Percentiles rank a stretch among this genome's conserved stretches.
Evolutionary conservation across 2,113 vertebrate genomes (phyloP).

Genomic region (Taxidea taxus): DNA sequence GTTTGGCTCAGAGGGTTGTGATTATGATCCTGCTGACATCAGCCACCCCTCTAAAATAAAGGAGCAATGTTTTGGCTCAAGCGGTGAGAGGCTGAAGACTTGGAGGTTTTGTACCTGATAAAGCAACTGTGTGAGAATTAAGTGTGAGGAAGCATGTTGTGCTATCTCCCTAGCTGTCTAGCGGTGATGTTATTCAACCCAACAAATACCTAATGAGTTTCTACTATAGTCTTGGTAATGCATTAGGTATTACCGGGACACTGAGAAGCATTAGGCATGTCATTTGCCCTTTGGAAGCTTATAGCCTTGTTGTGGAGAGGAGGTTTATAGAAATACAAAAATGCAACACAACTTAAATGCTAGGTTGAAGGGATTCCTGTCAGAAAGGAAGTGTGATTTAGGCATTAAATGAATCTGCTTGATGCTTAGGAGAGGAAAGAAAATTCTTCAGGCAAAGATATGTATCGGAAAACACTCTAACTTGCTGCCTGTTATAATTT

Average conservation of each 20-base stretch:
- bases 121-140: slow-evolving; percentile 8
- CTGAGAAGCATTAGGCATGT: neutral
- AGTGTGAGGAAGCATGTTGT: neutral
- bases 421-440: neutral
- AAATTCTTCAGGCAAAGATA: slow-evolving; percentile 25
- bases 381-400: slow-evolving; percentile 25
- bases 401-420: slow-evolving; percentile 28
- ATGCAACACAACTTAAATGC: neutral
- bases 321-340: neutral
- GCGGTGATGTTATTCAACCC: neutral
- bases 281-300: neutral
- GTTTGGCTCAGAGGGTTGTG: slow-evolving; percentile 41
- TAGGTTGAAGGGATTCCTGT: neutral
- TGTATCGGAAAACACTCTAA: neutral
- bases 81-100: neutral
- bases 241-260: neutral
- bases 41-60: slow-evolving; percentile 43
- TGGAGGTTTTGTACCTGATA: neutral
- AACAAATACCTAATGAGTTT: neutral
- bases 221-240: neutral
- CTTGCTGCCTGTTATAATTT: slow-evolving; percentile 50
- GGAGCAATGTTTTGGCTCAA: slow-evolving; percentile 23
- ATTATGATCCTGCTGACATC: slow-evolving; percentile 56
- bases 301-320: neutral
- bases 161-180: neutral